Evolutionary conservation across 2,113 vertebrate species (phyloP).

Genomic region (Chamaea fasciata): DNA sequence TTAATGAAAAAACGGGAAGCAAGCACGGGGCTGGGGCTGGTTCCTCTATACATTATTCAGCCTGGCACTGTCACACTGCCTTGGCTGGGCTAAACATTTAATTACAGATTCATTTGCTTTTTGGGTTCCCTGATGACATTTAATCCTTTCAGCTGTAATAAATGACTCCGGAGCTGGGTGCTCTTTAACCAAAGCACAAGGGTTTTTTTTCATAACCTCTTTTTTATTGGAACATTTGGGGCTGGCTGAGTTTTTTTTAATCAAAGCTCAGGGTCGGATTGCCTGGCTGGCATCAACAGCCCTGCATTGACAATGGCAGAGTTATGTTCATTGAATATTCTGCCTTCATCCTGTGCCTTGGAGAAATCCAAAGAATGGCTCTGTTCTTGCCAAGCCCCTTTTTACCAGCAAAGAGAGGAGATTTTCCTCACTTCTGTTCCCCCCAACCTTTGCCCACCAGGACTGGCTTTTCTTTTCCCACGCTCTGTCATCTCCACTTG

Average conservation of each 20-base stretch:
- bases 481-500: background rate
- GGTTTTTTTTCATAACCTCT: background rate
- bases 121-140: constrained; percentile 50
- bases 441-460: background rate
- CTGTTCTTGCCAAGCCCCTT: constrained; percentile 6
- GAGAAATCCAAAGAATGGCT: constrained; percentile 26
- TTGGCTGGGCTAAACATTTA: constrained; percentile 56
- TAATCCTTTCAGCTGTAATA: constrained; percentile 56
- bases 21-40: background rate
- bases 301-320: constrained; percentile 8
- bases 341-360: constrained; percentile 16
- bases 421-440: background rate
- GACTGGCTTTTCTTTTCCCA: constrained; percentile 33
- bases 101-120: constrained; percentile 50
- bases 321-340: constrained; percentile 34
- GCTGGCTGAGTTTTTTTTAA: constrained; percentile 25
- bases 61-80: constrained; percentile 12
- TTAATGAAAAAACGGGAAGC: background rate
- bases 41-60: constrained; percentile 45
- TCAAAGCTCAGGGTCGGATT: constrained; percentile 29
- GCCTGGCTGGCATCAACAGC: constrained; percentile 30
- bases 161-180: background rate
- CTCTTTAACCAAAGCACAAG: constrained; percentile 40
- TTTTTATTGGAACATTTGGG: constrained; percentile 41
- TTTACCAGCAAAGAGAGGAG: background rate